Evolutionary conservation across 2,888 invertebrate species (phyloP).

Genomic region (Tetragnatha montana): DNA sequence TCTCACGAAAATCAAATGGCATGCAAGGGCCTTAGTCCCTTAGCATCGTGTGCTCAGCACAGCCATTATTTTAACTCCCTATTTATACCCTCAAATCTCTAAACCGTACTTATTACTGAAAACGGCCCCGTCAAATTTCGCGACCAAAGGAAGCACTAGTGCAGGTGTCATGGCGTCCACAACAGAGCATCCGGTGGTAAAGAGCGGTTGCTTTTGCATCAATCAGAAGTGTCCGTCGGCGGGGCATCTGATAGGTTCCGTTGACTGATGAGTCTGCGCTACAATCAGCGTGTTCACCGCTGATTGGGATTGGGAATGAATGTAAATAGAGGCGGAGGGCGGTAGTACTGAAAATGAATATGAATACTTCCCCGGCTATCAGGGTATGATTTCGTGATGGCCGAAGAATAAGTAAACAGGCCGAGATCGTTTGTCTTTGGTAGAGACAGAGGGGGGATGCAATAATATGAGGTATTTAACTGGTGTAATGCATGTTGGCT

Average conservation of each 20-base stretch:
- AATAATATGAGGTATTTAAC: no score
- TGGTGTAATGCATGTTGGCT: no score
- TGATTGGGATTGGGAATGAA: conserved; percentile 27
- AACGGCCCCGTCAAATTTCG: no score
- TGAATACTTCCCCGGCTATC: background rate
- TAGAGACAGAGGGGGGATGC: no score
- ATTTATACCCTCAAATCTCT: background rate
- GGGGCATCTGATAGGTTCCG: conserved; percentile 7
- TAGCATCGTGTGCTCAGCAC: no score
- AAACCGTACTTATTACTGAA: background rate
- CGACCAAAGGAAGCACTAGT: conserved; percentile 19
- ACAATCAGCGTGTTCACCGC: conserved; percentile 24
- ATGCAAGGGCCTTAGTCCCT: no score
- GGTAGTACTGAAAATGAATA: background rate
- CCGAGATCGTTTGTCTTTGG: background rate
- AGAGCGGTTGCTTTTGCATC: conserved; percentile 29
- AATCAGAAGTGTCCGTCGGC: conserved; percentile 31
- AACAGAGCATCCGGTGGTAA: conserved; percentile 24
- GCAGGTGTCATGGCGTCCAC: conserved; percentile 37
- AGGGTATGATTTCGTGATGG: background rate
- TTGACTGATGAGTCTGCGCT: background rate
- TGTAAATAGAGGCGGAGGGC: background rate
- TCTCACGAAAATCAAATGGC: background rate
- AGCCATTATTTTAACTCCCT: no score
- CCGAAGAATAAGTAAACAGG: background rate